Evolutionary conservation across 1,140 invertebrate genomes (phyloP), one percentile per base, ranked within the genome.

Genomic region (Apis laboriosa): DNA sequence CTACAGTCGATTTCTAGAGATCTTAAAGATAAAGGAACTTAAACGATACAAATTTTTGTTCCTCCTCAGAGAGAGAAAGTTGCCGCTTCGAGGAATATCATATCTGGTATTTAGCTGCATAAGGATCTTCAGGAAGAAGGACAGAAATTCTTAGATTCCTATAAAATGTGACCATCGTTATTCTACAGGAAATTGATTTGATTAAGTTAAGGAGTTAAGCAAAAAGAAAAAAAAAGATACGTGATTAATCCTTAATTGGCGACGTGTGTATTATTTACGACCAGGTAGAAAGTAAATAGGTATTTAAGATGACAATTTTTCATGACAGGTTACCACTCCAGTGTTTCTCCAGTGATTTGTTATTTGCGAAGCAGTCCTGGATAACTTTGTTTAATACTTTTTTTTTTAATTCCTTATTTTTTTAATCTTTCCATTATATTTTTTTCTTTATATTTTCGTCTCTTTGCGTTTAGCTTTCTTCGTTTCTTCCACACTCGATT

Each of bases 41-140:
- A 21, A n/a, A 17, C 19, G 24, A 53, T 55, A 49, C 64, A n/a
- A 53, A 15, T 19, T 72, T 61, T 63, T 53, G 58, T 80, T 55
- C 34, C 24, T 24, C 13, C 11, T 58, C 8, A 28, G 73, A 80
- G 73, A 73, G 78, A 64, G 61, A 28, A 80, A 80, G 78, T 73
- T 71, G 49, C n/a, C 28, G 51, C n/a, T 80, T 64, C 78, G 28
- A 15, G 21, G 58, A 78, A 78, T 24, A 64, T n/a, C 15, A 19
- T 24, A 43, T 21, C 63, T 21, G 21, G 12, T 34, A 12, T 55
- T 49, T 19, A n/a, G 34, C 51, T 55, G 9, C 63, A 56, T 51
- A 68, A 49, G 64, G 28, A 55, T 19, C 53, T 49, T 58, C 76
- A 12, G 15, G 55, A 28, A 49, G 55, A 28, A 49, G 19, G n/a